Evolutionary conservation across 2,888 invertebrate species (phyloP), one percentile per base, ranked within the genome.

Genomic region (Venusia cambrica): DNA sequence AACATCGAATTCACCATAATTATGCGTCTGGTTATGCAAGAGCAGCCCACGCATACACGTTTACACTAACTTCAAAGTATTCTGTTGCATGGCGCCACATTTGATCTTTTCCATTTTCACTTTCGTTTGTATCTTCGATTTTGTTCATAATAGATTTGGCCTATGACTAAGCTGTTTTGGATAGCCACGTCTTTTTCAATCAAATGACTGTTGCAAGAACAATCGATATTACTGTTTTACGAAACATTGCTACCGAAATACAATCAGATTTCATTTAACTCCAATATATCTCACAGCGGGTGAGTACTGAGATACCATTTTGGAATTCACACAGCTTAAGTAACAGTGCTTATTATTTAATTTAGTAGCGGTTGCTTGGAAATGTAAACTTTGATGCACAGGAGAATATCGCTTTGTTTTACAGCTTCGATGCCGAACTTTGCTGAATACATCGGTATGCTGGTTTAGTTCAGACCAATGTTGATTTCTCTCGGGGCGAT

Each of bases 361-460:
- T 79, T 73, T 73, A 55, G 62, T 57, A 45, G 57, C 57, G 54
- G 63, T 27, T 28, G 35, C 29, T 28, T 35, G 35, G 56, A 66
- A 72, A 71, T 71, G 64, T 75, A 70, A 69, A 73, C 69, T 73
- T 68, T 48, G 50, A 59, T 57, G 62, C 59, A 53, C 48, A 42
- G 45, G 57, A 54, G 55, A 53, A 47, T 44, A 54, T 44, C 45
- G 45, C 45, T 49, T 47, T 49, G 53, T 57, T 48, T n/a, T n/a
- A n/a, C 27, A 48, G 55, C 46, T 51, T 51, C 37, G 37, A 25
- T 42, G 41, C 46, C 42, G 36, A 44, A 38, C 38, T 41, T 45
- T 38, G 41, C 41, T 30, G 29, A 33, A 33, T 24, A 38, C 15
- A 22, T 32, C 21, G 32, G 32, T 33, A 31, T 12, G 28, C 13